These are phyloP conservation scores for Stercorarius parasiticus DNA, from an alignment of 2,113 vertebrate genomes.

Conservation along the genomic window DNA sequence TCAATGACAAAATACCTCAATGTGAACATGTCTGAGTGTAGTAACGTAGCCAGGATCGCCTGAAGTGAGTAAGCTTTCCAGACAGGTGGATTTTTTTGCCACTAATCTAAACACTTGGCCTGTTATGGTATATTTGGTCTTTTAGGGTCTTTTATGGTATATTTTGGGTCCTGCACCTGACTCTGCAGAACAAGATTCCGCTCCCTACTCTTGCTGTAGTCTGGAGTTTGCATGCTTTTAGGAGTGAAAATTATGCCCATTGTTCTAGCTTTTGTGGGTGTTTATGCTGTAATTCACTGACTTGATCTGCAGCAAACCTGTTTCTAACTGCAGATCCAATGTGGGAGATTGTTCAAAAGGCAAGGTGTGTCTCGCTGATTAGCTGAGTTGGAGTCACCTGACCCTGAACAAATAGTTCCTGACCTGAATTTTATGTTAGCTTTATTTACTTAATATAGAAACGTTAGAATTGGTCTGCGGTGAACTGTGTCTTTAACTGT, in stretches of 20 bases:
- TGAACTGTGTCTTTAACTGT: background rate
- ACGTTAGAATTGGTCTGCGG: background rate
- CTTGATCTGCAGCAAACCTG: slow-evolving; percentile 36
- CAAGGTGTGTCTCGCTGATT: slow-evolving; percentile 41
- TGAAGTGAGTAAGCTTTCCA: background rate
- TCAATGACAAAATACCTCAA: background rate
- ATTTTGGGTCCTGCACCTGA: background rate
- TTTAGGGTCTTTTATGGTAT: background rate
- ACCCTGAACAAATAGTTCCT: slow-evolving; percentile 51
- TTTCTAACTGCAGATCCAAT: background rate
- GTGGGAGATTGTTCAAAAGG: slow-evolving; percentile 16
- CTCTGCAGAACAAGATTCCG: background rate
- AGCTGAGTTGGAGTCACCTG: slow-evolving; percentile 50
- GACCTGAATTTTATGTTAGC: slow-evolving; percentile 45
- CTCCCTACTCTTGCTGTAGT: background rate
- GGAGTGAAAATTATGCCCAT: background rate
- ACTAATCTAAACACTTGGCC: background rate
- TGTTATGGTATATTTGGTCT: background rate
- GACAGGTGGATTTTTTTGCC: background rate
- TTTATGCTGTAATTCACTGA: slow-evolving; percentile 2
- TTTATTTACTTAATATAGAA: slow-evolving; percentile 49
- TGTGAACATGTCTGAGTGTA: background rate
- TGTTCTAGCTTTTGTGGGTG: background rate
- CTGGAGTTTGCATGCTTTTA: background rate
- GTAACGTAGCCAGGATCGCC: background rate